Evolutionary conservation across 2,888 invertebrate genomes (phyloP), one percentile per base, ranked within the genome.

Genomic region (Torymus texanus): DNA sequence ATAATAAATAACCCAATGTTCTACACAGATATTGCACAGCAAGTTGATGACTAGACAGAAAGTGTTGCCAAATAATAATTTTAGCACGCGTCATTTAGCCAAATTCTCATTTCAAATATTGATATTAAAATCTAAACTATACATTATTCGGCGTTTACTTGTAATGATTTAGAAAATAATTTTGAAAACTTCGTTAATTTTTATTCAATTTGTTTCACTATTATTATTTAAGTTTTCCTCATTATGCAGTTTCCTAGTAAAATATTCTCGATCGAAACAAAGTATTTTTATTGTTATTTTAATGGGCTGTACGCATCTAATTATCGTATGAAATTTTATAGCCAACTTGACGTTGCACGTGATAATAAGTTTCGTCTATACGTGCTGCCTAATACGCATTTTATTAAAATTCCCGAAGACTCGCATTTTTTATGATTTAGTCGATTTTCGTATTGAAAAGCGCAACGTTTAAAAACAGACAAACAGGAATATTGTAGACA

Each of bases 401-500:
- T 66, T 53, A 53, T 77, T 72, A 63, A 70, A 70, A 62, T 50
- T 63, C 16, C 16, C 65, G 58, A 58, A 24, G 71, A 21, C 55
- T 16, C 18, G 50, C 5, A 24, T 13, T 24, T 59, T 59, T 58
- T 62, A 62, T 18, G 58, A 78, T 56, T 55, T 62, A 61, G 67
- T 41, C 66, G 56, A 66, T 71, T 73, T 73, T 79, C 56, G 61
- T 12, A 61, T 67, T 61, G 66, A 62, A 74, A 62, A 59, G 41
- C 51, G 62, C 75, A 62, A 68, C 68, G 65, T 72, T 61, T 61
- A 58, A 80, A 72, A 75, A 80, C 50, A 72, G 75, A 74, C 50
- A 75, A 78, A 74, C 56, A 62, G 79, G 82, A 82, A 83, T 83
- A 82, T 77, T 76, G 83, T 82, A 81, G 83, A 83, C 79, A 80